Percentiles rank a stretch among this genome's conserved stretches.
These are phyloP conservation scores for Rattus rattus DNA, from an alignment of 2,113 vertebrate species.

Conservation along the genomic window DNA sequence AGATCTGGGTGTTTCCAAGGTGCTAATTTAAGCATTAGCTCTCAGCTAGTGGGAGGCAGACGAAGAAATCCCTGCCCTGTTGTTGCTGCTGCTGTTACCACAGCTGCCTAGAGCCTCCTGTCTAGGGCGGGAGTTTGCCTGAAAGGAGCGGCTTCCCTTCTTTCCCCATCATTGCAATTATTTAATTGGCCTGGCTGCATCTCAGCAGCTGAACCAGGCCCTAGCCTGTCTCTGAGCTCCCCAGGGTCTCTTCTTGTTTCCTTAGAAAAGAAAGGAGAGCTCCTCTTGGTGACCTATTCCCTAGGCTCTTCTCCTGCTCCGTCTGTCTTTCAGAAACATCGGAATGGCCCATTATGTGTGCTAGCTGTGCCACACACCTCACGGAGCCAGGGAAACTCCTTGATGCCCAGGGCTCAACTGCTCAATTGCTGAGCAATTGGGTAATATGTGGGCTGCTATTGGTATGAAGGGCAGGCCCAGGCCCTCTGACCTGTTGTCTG, in stretches of 20 bases:
- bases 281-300: conserved; percentile 50
- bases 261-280: conserved; percentile 63
- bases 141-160: conserved; percentile 54
- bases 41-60: conserved; percentile 76
- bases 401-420: not conserved
- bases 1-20: conserved; percentile 77
- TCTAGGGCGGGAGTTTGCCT: conserved; percentile 56
- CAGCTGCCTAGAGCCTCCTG: conserved; percentile 69
- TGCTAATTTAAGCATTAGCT: conserved; percentile 81
- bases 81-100: conserved; percentile 64
- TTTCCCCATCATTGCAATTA: conserved; percentile 62
- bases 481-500: conserved; percentile 49
- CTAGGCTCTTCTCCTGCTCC: conserved; percentile 34
- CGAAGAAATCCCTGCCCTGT: conserved; percentile 70
- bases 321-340: conserved; percentile 48
- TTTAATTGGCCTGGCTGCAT: conserved; percentile 65
- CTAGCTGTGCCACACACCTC: conserved; percentile 31
- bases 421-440: conserved; percentile 8
- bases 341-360: not conserved
- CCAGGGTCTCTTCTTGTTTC: conserved; percentile 59
- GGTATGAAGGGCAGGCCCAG: conserved; percentile 24
- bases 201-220: conserved; percentile 70
- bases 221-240: conserved; percentile 43
- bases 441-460: conserved; percentile 38
- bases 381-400: not conserved